Evolutionary conservation across 2,888 invertebrate genomes (phyloP), one percentile per base, ranked within the genome.

Genomic region (Acronicta psi): DNA sequence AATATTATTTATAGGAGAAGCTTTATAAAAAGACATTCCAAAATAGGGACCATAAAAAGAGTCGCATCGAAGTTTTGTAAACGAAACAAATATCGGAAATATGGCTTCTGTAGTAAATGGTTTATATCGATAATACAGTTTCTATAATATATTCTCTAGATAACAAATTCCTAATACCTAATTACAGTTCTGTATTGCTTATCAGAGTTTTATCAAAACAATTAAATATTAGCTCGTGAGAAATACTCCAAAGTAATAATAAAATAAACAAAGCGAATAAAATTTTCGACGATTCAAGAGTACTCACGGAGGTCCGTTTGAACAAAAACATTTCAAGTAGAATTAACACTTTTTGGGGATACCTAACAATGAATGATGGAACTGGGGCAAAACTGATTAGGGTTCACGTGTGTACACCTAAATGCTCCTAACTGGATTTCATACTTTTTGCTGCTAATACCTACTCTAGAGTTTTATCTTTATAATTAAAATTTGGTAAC

Each of bases 311-410:
- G 44, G 50, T 43, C 47, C 38, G 25, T 44, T 38, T 31, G 50
- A 45, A 52, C 45, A 55, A 63, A 62, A 70, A 67, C 40, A 56
- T 47, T 67, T 73, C 42, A 54, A 68, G 47, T 57, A 29, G 34
- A 68, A 60, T 70, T 59, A 73, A 61, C 70, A 63, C 49, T 67
- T 46, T 34, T 37, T 44, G 40, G 40, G 47, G 37, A 34, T 34
- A 23, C 25, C 23, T 59, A 68, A 73, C 54, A 61, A 70, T 61
- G 59, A 64, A 41, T 61, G 63, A 63, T 58, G 43, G 51, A 67
- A 63, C 41, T 45, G 49, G 63, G 38, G 18, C 59, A 36, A 42
- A 52, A 23, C 38, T 57, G 45, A 57, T 69, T 44, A 29, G 38
- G 51, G 56, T 61, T 36, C 49, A 41, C 36, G 45, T 41, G 52